These are phyloP conservation scores for Eilema caniola DNA, from an alignment of 2,888 invertebrate genomes.

Conservation along the genomic window DNA sequence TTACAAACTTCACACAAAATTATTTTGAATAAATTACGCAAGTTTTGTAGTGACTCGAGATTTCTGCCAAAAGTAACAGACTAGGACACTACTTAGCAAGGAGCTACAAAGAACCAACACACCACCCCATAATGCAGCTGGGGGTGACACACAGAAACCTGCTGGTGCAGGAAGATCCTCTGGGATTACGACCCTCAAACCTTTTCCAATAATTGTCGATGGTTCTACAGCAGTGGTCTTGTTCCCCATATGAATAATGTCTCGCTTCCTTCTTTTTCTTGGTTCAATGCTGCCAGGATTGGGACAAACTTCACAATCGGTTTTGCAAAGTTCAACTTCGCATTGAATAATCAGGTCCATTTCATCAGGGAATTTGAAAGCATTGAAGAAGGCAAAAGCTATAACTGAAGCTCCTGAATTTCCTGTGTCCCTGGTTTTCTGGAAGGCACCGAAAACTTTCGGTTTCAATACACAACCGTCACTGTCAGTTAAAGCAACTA, in stretches of 20 bases:
- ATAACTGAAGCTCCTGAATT: conserved; percentile 91
- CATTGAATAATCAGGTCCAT: conserved; percentile 94
- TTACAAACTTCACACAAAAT: conserved; percentile 21
- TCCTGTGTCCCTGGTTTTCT: conserved; percentile 92
- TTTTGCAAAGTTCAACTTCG: conserved; percentile 93
- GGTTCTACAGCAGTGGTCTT: conserved; percentile 81
- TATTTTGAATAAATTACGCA: conserved; percentile 48
- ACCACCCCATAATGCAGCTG: conserved; percentile 88
- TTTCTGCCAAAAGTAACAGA: conserved; percentile 79
- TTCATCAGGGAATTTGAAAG: conserved; percentile 94
- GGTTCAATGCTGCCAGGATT: conserved; percentile 88
- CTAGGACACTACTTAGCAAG: conserved; percentile 81
- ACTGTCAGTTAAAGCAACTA: conserved; percentile 90
- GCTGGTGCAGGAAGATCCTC: conserved; percentile 87
- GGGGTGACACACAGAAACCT: conserved; percentile 88
- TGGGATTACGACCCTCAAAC: conserved; percentile 89
- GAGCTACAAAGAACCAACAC: conserved; percentile 88
- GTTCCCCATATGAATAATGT: conserved; percentile 79
- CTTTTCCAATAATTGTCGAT: conserved; percentile 88
- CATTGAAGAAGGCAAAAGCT: conserved; percentile 93
- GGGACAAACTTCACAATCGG: conserved; percentile 91
- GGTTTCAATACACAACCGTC: conserved; percentile 93
- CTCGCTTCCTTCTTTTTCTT: conserved; percentile 73
- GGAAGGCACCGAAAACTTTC: conserved; percentile 93
- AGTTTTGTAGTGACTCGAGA: conserved; percentile 72